Conservation (phyloP, 1,140 invertebrate genomes). For the Liolophura sinensis region DNA sequence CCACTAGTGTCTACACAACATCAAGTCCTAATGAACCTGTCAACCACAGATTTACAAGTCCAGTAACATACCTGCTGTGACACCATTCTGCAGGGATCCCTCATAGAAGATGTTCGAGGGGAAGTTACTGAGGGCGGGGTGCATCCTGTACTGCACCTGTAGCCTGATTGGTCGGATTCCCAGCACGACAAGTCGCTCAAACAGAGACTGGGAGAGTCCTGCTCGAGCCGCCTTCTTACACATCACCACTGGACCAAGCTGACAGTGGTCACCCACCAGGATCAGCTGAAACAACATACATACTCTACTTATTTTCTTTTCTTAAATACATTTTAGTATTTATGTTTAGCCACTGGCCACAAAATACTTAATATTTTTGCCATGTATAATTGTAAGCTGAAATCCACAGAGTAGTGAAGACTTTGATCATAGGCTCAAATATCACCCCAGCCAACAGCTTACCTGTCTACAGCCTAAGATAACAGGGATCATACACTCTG, state of each 20-base stretch:
- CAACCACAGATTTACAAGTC: too few species aligned
- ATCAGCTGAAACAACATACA: constrained; percentile 71
- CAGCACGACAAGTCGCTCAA: constrained; percentile 95
- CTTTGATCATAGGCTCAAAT: too few species aligned
- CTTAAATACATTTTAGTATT: too few species aligned
- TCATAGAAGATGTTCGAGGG: constrained; percentile 99
- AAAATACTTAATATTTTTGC: too few species aligned
- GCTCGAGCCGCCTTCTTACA: constrained; percentile 98
- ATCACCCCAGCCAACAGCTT: constrained; percentile 3
- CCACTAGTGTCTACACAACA: too few species aligned
- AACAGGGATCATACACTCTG: constrained; percentile 98
- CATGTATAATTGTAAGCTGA: too few species aligned
- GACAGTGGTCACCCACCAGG: constrained; percentile 98
- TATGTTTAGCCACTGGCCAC: too few species aligned
- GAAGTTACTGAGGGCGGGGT: constrained; percentile 92
- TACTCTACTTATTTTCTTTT: too few species aligned
- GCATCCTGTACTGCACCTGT: constrained; percentile 96
- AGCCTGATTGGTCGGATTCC: constrained; percentile 65
- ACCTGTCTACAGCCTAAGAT: constrained; percentile 91
- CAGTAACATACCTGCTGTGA: constrained; percentile 74
- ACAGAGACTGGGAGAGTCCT: constrained; percentile 95
- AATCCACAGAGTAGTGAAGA: too few species aligned
- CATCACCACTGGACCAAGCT: constrained; percentile 98
- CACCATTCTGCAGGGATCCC: constrained; percentile 97
- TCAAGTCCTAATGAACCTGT: too few species aligned